Conservation (phyloP, 2,113 vertebrate species). For the Archocentrus centrarchus region DNA sequence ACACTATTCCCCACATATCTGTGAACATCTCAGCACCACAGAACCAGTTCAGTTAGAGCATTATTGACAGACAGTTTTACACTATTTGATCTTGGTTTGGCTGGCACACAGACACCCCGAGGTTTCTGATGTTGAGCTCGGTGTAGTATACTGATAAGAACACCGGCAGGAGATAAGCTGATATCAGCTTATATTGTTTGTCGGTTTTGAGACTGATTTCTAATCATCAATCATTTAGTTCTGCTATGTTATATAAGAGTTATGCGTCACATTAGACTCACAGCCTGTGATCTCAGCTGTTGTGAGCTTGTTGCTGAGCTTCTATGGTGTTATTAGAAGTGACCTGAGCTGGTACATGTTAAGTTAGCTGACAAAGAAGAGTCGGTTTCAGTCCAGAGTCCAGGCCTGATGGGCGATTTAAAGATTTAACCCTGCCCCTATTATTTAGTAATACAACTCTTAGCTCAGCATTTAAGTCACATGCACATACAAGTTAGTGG, state of each 20-base stretch:
- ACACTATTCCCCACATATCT: not conserved
- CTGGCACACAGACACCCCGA: slow-evolving; percentile 5
- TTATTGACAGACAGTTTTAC: not conserved
- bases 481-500: not conserved
- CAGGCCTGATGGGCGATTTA: slow-evolving; percentile 24
- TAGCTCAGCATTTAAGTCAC: slow-evolving; percentile 27
- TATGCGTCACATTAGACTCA: not conserved
- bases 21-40: not conserved
- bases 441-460: slow-evolving; percentile 8
- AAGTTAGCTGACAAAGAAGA: slow-evolving; percentile 13
- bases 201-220: slow-evolving; percentile 3
- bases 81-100: not conserved
- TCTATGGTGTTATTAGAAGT: slow-evolving; percentile 13
- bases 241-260: slow-evolving; percentile 34
- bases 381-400: slow-evolving; percentile 40
- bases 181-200: slow-evolving; percentile 28
- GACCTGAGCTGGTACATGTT: not conserved
- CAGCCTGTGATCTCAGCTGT: not conserved
- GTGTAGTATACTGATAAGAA: slow-evolving; percentile 53
- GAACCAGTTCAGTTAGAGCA: not conserved
- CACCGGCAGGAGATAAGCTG: slow-evolving; percentile 1
- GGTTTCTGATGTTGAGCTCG: not conserved
- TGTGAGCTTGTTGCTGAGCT: not conserved
- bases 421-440: not conserved
- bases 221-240: slow-evolving; percentile 1